phyloP scores from a whole-genome alignment of 2,888 invertebrate genomes.

The Noctua fimbriata region DNA sequence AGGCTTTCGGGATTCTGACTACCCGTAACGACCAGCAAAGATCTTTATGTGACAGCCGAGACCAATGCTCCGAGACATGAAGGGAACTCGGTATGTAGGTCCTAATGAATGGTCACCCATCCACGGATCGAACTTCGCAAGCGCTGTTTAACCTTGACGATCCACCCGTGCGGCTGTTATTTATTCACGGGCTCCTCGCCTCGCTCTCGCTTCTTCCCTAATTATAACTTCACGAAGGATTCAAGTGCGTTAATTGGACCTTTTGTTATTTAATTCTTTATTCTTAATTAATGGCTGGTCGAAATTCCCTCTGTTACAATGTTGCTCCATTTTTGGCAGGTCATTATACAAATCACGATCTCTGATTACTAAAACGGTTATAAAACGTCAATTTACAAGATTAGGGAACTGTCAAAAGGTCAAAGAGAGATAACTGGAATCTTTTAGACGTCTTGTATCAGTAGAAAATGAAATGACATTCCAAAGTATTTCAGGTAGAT shows the following conservation, averaged over 20 bases:
- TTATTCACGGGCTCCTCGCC: neutral
- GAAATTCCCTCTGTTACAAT: neutral
- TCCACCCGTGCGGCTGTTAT: neutral
- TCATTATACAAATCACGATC: constrained; percentile 19
- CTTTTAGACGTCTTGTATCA: neutral
- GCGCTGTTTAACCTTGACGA: neutral
- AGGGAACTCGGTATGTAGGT: neutral
- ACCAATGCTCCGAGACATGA: neutral
- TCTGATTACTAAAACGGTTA: neutral
- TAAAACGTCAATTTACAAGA: neutral
- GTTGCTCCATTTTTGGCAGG: neutral
- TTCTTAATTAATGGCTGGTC: constrained; percentile 20
- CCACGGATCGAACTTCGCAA: neutral
- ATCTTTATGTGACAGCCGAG: neutral
- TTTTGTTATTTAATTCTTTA: constrained; percentile 2
- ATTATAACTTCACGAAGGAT: constrained; percentile 10
- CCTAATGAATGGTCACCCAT: neutral
- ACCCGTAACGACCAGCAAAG: neutral
- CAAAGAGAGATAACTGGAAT: neutral
- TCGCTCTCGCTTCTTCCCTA: neutral
- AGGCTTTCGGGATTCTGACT: neutral
- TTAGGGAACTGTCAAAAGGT: neutral
- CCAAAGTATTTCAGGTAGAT: neutral
- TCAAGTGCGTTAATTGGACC: constrained; percentile 5
- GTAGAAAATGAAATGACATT: neutral